These are phyloP conservation scores for Colostygia pectinataria DNA, from an alignment of 2,888 invertebrate genomes.

Conservation along the genomic window DNA sequence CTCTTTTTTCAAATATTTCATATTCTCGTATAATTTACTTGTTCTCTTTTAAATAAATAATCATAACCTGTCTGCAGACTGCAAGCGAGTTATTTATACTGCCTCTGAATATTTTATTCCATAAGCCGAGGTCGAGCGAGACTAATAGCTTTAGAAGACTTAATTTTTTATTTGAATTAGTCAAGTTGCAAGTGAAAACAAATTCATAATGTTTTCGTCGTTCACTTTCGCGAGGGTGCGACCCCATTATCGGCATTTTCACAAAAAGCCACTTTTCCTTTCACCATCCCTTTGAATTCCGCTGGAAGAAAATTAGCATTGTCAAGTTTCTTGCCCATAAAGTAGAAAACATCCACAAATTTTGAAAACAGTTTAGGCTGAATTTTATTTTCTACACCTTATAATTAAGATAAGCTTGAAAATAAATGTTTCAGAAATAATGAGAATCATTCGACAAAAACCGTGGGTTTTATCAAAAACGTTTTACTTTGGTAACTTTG, in stretches of 20 bases:
- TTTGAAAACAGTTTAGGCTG: not conserved
- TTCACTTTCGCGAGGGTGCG: conserved; percentile 4
- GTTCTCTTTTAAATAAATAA: not conserved
- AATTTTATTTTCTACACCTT: not conserved
- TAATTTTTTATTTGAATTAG: not conserved
- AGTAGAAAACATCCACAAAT: conserved; percentile 8
- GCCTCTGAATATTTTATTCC: conserved; percentile 10
- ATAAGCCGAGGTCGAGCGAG: conserved; percentile 21
- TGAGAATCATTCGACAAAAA: not conserved
- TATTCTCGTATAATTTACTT: no score
- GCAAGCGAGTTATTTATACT: not conserved
- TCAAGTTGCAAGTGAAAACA: not conserved
- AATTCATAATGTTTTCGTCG: not conserved
- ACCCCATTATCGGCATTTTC: conserved; percentile 43
- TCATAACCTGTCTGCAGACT: not conserved
- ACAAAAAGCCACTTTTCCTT: conserved; percentile 27
- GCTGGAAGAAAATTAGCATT: conserved; percentile 38
- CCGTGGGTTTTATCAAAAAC: conserved; percentile 3
- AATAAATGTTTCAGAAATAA: not conserved
- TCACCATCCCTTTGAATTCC: conserved; percentile 30
- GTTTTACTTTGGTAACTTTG: conserved; percentile 4
- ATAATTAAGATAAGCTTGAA: not conserved
- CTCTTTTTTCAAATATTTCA: no score
- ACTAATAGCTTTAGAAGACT: not conserved
- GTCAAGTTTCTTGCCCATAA: conserved; percentile 32